Percentiles rank a stretch among this genome's conserved stretches.
phyloP scores from a whole-genome alignment of 2,797 vertebrate genomes.

The Amblyraja radiata region DNA sequence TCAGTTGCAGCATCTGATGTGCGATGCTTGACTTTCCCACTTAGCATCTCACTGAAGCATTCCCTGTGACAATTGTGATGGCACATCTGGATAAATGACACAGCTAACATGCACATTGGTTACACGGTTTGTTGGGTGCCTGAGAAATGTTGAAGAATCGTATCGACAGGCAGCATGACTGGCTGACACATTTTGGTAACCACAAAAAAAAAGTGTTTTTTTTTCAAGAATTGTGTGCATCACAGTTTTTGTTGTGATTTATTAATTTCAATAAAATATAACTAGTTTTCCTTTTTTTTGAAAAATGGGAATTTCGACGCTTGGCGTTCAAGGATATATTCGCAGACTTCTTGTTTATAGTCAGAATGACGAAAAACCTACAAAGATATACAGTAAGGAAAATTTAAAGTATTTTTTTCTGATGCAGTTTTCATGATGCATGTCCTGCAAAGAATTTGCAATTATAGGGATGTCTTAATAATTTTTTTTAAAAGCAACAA shows the following conservation, averaged over 20 bases:
- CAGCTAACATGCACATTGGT: too few species aligned
- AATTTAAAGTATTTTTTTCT: neutral
- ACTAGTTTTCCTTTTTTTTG: neutral
- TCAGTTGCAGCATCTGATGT: neutral
- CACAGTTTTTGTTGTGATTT: neutral
- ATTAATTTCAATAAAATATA: neutral
- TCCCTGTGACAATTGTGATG: neutral
- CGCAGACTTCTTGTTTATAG: neutral
- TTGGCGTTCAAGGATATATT: neutral
- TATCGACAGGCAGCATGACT: neutral
- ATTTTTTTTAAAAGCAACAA: neutral
- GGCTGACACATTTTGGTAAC: neutral
- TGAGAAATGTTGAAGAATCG: neutral
- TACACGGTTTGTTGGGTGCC: neutral
- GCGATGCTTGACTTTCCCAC: neutral
- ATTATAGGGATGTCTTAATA: conserved; percentile 9
- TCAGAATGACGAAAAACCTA: neutral
- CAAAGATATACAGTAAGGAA: neutral
- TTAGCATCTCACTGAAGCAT: neutral
- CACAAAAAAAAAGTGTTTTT: neutral
- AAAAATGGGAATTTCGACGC: conserved; percentile 2
- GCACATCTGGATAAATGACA: neutral
- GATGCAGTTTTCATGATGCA: neutral
- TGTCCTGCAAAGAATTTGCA: neutral
- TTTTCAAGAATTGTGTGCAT: neutral